Evolutionary conservation across 2,113 vertebrate genomes (phyloP), one percentile per base, ranked within the genome.

Genomic region (Theristicus caerulescens): DNA sequence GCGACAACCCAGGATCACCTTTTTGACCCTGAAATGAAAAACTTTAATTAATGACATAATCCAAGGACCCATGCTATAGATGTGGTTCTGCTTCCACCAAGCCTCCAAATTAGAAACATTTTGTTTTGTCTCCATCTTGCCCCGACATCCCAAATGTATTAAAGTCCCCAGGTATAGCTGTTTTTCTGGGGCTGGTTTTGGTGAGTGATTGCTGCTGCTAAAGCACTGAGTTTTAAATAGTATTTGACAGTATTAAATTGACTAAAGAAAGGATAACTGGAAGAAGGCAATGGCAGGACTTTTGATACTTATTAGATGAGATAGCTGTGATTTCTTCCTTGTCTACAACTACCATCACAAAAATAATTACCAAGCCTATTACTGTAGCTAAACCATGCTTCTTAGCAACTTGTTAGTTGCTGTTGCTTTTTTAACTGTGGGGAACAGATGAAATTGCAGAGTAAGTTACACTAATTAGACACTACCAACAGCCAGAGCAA

Each of bases 1-100:
- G 99, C 27, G 99, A 99, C 38, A 99, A 96, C 79, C 99, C 99
- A 20, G 99, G 98, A 97, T 99, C 99, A 86, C 99, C 99, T 96
- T 99, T 99, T 90, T 98, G 99, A 72, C 99, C 99, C 99, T 99
- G 97, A 96, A 97, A 97, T 5, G 91, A 96, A 97, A 82, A 98
- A 85, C 32, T 91, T 57, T 13, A 7, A 57, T 93, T 97, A 96
- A 64, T 65, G 49, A 81, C 31, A 9, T 6, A 44, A 55, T 11
- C 24, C 66, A 54, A 65, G 64, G n/a, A 73, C 40, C 32, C 70
- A 62, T 10, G 21, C 42, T 51, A 38, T 9, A 49, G 57, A 66
- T 8, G 51, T 10, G 24, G 8, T 15, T 86, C 76, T 83, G 81
- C 32, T 92, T 90, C n/a, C 62, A 61, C 9, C 51, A n/a, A 85